These are phyloP conservation scores for Lamprotornis superbus DNA, from an alignment of 2,113 vertebrate genomes.

Conservation along the genomic window DNA sequence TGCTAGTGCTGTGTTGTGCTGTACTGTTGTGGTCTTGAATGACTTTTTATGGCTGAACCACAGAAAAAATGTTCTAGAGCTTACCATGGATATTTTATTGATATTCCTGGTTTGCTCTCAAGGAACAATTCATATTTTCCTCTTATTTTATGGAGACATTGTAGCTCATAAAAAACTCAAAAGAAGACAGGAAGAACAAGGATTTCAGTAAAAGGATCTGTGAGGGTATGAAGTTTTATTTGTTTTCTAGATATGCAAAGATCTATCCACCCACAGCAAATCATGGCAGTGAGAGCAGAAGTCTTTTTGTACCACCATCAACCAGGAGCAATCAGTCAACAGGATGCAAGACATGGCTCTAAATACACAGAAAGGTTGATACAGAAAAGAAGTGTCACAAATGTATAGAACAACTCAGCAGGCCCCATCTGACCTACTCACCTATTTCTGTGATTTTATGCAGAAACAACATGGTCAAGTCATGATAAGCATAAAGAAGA, in stretches of 20 bases:
- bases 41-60: not conserved
- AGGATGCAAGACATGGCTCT: fast-evolving
- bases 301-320: not conserved
- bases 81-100: not conserved
- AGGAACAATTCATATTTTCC: not conserved
- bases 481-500: not conserved
- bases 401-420: not conserved
- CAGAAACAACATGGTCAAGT: not conserved
- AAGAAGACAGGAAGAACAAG: not conserved
- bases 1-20: not conserved
- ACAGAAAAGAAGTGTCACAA: not conserved
- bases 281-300: not conserved
- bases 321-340: not conserved
- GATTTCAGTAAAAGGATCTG: not conserved
- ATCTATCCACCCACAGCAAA: not conserved
- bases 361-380: not conserved
- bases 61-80: not conserved
- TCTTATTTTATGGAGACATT: not conserved
- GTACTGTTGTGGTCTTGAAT: not conserved
- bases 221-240: not conserved
- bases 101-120: not conserved
- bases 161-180: not conserved
- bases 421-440: not conserved
- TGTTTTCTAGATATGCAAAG: not conserved
- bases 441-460: not conserved